Base-by-base conservation (phyloP, 2,113 vertebrate genomes). In the Hemicordylus capensis region DNA sequence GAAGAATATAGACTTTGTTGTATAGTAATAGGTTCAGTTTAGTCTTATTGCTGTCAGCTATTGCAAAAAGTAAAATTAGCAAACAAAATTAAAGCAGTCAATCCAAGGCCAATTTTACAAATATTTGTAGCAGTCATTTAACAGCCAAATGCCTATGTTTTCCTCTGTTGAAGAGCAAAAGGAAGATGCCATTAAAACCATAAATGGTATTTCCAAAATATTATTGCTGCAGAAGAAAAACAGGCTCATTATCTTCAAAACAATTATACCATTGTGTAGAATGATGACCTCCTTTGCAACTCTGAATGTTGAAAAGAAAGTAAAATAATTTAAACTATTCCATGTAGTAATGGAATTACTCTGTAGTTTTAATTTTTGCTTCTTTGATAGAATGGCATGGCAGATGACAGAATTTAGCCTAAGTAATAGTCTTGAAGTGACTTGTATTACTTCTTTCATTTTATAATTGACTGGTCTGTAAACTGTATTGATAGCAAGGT, bases 401-500 rank as follows among this genome's bases (percentile, higher is more conserved):
- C 69, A 85, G 76, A 87, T 88, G 85, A 24, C 73, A 92, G 78
- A 81, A 54, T 85, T 90, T 82, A 63, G 39, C 61, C 81, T 1
- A 51, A 51, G 48, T 51, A 54, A 17, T 54, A 54, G 17, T 54
- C 51, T 54, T 54, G 51, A 54, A 54, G 17, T 54, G 51, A 54
- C 10, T 54, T 10, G 6, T 14, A 66, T 54, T 44, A n/a, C 82
- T 87, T 72, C 90, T 73, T 82, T 85, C 88, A 61, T 83, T 83
- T 63, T 63, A n/a, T 64, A 37, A 39, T 26, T 46, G 6, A 12
- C 58, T 79, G 59, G 24, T 44, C 59, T 61, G 26, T 63, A 79
- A 37, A 28, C 58, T 63, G 8, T 75, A 86, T 90, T 92, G 88
- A 91, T 91, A 88, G 88, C 91, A 86, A 90, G 48, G 0, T 90